Percentiles rank a stretch among this genome's conserved stretches.
These are phyloP conservation scores for Stegostoma tigrinum DNA, from an alignment of 2,113 vertebrate species.

Conservation along the genomic window DNA sequence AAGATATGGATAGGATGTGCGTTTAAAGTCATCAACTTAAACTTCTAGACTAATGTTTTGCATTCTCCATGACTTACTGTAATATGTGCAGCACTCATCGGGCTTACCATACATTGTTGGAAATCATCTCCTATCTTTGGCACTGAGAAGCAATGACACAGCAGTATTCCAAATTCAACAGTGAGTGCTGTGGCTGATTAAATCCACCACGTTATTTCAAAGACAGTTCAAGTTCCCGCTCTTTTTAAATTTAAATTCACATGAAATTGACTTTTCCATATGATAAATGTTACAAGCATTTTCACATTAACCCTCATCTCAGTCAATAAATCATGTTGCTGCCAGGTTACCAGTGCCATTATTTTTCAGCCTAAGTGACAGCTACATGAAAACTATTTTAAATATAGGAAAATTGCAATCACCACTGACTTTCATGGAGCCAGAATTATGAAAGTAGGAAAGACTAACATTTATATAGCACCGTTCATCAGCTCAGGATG, in stretches of 20 bases:
- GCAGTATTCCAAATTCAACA: not conserved
- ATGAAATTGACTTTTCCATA: not conserved
- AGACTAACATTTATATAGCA: not conserved
- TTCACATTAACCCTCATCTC: not conserved
- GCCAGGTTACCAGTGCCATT: not conserved
- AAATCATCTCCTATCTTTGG: not conserved
- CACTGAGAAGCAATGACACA: not conserved
- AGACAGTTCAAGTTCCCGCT: not conserved
- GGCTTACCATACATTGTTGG: not conserved
- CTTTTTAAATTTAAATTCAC: not conserved
- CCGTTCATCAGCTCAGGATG: not conserved
- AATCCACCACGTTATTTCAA: not conserved
- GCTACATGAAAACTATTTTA: not conserved
- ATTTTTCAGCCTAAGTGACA: not conserved
- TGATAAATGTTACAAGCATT: not conserved
- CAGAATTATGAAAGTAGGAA: not conserved
- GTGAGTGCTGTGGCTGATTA: not conserved
- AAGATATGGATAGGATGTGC: not conserved
- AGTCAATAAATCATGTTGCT: not conserved
- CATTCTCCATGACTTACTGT: not conserved
- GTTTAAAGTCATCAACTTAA: not conserved
- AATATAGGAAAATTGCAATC: not conserved
- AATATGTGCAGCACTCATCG: not conserved
- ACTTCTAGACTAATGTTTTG: not conserved
- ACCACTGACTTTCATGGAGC: not conserved